Conservation (phyloP, 2,797 vertebrate genomes). For the Cyprinella venusta region DNA sequence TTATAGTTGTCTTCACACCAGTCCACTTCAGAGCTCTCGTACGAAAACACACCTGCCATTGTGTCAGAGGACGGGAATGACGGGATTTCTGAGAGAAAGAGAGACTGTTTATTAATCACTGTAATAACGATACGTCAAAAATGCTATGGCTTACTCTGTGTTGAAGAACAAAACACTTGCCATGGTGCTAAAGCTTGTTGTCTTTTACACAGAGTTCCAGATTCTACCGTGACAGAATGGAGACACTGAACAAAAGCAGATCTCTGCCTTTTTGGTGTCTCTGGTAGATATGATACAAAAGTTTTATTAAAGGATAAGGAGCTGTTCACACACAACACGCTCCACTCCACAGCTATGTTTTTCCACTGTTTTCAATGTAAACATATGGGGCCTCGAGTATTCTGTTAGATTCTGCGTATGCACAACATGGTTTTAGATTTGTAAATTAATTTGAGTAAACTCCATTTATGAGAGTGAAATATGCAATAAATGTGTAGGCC, state of each 20-base stretch:
- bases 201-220: conserved; percentile 26
- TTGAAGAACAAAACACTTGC: conserved; percentile 8
- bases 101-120: background rate
- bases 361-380: background rate
- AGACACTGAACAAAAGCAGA: conserved; percentile 30
- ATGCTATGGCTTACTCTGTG: background rate
- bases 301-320: background rate
- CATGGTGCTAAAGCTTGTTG: conserved; percentile 24
- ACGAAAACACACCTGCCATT: conserved; percentile 86
- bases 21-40: conserved; percentile 92
- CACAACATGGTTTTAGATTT: background rate
- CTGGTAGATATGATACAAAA: background rate
- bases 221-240: conserved; percentile 7
- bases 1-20: conserved; percentile 95
- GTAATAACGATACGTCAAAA: background rate
- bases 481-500: background rate
- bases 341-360: background rate
- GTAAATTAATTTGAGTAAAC: background rate
- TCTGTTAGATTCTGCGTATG: background rate
- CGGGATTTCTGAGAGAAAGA: conserved; percentile 64
- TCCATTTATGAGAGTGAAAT: background rate
- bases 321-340: background rate
- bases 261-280: conserved; percentile 2
- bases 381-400: background rate
- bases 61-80: conserved; percentile 68